These are phyloP conservation scores for Dendronephthya gigantea DNA, from an alignment of 64 coral and sea anemone species.

Conservation along the genomic window DNA sequence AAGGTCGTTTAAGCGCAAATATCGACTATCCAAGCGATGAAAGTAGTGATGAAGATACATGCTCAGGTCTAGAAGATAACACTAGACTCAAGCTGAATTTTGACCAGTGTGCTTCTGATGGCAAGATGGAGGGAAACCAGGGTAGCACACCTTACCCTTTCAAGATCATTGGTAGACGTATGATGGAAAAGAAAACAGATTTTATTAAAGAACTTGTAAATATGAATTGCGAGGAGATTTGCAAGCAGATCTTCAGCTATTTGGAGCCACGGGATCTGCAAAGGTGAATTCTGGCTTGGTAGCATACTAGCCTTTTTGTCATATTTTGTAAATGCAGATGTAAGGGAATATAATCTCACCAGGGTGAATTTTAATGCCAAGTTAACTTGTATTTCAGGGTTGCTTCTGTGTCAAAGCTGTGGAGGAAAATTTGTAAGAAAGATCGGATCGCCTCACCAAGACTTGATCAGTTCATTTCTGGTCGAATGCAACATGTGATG, in stretches of 20 bases:
- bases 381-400: not conserved
- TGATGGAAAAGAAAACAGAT: conserved; percentile 19
- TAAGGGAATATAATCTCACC: too few species aligned
- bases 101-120: conserved; percentile 16
- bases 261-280: conserved; percentile 38
- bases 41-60: not conserved
- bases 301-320: too few species aligned
- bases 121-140: not conserved
- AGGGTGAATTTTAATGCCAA: not conserved
- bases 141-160: conserved; percentile 21
- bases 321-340: too few species aligned
- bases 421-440: not conserved
- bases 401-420: conserved; percentile 2
- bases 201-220: conserved; percentile 28
- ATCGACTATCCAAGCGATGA: not conserved
- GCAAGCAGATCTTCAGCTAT: conserved; percentile 32
- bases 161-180: conserved; percentile 24
- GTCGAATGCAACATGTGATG: not conserved
- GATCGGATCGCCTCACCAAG: not conserved
- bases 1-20: not conserved
- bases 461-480: not conserved
- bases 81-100: conserved; percentile 22
- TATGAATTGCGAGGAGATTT: conserved; percentile 27
- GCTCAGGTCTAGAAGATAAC: not conserved
- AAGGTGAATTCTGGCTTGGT: conserved; percentile 11